Percentiles rank a stretch among this genome's conserved stretches.
These are phyloP conservation scores for Arion vulgaris DNA, from an alignment of 1,140 invertebrate genomes.

Conservation along the genomic window DNA sequence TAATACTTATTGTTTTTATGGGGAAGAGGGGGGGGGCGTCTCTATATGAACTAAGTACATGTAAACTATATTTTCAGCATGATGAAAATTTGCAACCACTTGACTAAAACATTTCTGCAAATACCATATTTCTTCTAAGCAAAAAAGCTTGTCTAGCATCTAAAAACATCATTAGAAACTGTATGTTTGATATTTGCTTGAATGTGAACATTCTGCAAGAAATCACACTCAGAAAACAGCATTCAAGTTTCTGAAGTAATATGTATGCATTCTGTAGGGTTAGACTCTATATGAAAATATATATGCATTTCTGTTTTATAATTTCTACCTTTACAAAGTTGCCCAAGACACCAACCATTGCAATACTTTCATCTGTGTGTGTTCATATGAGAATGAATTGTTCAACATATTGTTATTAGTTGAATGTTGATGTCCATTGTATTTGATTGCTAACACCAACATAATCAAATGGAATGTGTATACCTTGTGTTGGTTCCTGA, in stretches of 20 bases:
- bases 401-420: background rate
- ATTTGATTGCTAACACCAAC: background rate
- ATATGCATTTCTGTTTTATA: background rate
- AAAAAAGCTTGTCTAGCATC: background rate
- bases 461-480: background rate
- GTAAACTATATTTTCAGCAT: too few relatives aligned
- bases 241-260: background rate
- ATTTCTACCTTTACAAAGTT: background rate
- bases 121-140: too few relatives aligned
- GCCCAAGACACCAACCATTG: background rate
- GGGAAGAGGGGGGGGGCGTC: too few relatives aligned
- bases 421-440: background rate
- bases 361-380: background rate
- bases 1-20: too few relatives aligned
- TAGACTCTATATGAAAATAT: background rate
- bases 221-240: background rate
- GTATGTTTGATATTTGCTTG: constrained; percentile 14
- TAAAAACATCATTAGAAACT: constrained; percentile 6
- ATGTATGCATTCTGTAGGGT: background rate
- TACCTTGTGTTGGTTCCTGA: too few relatives aligned
- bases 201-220: background rate
- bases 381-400: background rate
- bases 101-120: background rate
- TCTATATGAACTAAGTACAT: too few relatives aligned
- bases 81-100: too few relatives aligned